Percentiles rank a stretch among this genome's conserved stretches.
Evolutionary conservation across 2,113 vertebrate species (phyloP).

Genomic region (Tetraodon nigroviridis): DNA sequence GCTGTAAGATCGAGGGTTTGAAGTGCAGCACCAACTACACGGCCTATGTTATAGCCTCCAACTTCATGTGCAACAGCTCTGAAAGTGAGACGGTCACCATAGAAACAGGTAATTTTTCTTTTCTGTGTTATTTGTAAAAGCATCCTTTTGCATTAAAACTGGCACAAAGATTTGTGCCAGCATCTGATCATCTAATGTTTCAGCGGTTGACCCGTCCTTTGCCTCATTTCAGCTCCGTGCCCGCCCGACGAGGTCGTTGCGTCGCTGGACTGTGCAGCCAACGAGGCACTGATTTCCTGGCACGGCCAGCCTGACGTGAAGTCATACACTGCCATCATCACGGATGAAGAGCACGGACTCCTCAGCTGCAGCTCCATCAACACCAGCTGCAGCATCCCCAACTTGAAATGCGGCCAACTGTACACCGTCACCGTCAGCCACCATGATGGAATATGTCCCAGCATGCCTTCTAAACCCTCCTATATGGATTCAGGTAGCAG

Average conservation of each 20-base stretch:
- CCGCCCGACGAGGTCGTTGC: conserved; percentile 53
- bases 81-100: conserved; percentile 52
- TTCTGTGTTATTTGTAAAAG: background rate
- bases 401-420: conserved; percentile 60
- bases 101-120: conserved; percentile 69
- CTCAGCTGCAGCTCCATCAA: conserved; percentile 67
- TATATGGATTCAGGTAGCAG: conserved; percentile 69
- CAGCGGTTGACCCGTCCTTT: background rate
- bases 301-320: conserved; percentile 9
- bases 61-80: conserved; percentile 73
- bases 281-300: conserved; percentile 69
- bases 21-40: conserved; percentile 70
- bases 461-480: conserved; percentile 53
- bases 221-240: conserved; percentile 63
- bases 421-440: conserved; percentile 60
- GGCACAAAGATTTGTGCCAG: too few relatives aligned
- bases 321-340: conserved; percentile 64
- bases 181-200: background rate
- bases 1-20: conserved; percentile 61
- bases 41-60: conserved; percentile 58
- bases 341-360: conserved; percentile 41
- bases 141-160: too few relatives aligned
- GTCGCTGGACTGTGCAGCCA: conserved; percentile 64
- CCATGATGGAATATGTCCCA: conserved; percentile 60
- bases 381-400: conserved; percentile 57